Conservation (phyloP, 2,113 vertebrate genomes). For the Azemiops feae region DNA sequence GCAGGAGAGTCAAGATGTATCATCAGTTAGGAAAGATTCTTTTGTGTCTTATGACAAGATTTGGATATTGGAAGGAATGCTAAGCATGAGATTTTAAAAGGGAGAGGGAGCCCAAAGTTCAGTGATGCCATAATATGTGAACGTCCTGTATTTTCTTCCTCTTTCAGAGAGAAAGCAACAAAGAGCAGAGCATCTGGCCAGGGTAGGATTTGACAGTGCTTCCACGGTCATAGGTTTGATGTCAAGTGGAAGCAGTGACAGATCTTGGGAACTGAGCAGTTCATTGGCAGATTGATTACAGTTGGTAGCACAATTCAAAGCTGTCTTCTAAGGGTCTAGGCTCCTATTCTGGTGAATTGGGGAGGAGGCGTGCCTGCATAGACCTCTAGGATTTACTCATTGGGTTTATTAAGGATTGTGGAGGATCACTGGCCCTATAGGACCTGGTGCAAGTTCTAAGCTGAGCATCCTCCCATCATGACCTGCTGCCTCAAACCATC, state of each 20-base stretch:
- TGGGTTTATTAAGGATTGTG: neutral
- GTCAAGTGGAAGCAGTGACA: neutral
- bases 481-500: neutral
- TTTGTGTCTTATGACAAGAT: neutral
- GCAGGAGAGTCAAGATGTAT: neutral
- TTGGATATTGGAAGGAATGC: neutral
- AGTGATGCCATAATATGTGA: neutral
- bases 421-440: neutral
- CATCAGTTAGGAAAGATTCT: neutral
- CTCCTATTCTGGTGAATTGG: neutral
- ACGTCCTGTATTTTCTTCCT: neutral
- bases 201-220: neutral
- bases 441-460: neutral
- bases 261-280: neutral
- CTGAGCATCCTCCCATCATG: neutral
- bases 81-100: neutral
- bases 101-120: neutral
- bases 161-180: neutral
- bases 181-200: neutral
- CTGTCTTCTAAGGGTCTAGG: neutral
- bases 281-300: neutral
- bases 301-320: neutral
- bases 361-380: neutral
- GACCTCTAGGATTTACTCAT: neutral
- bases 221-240: neutral